phyloP scores from a whole-genome alignment of 2,113 vertebrate genomes.

The Podarcis cretensis region DNA sequence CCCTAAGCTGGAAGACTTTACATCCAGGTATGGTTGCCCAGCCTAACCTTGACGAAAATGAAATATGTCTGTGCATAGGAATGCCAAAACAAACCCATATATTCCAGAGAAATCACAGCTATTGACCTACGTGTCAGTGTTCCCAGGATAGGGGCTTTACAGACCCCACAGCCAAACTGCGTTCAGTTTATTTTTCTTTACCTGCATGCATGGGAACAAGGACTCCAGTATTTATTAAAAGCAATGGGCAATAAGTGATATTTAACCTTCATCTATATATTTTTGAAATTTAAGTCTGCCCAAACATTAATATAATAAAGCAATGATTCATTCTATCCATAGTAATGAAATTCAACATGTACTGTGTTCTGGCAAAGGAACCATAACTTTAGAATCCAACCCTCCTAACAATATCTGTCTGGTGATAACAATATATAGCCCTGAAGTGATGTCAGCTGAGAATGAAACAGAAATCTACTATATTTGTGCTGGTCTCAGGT shows the following conservation, averaged over 20 bases:
- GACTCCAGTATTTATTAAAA: not conserved
- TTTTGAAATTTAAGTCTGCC: not conserved
- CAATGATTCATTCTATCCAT: not conserved
- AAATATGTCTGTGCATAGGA: not conserved
- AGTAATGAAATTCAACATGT: not conserved
- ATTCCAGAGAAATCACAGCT: not conserved
- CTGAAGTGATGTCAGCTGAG: not conserved
- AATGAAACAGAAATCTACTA: conserved; percentile 8
- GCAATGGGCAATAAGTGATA: not conserved
- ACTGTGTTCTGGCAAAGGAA: not conserved
- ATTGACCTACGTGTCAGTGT: not conserved
- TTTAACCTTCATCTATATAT: not conserved
- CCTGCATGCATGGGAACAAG: not conserved
- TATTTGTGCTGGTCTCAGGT: not conserved
- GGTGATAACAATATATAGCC: not conserved
- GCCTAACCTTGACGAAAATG: too few relatives aligned
- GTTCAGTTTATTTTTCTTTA: not conserved
- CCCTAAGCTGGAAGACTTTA: too few relatives aligned
- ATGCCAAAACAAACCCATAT: not conserved
- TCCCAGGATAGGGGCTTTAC: not conserved
- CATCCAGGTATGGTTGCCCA: too few relatives aligned
- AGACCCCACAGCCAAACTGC: too few relatives aligned
- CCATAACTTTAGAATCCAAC: fast-evolving
- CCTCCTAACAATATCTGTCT: not conserved
- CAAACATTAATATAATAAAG: not conserved